phyloP scores from a whole-genome alignment of 2,113 vertebrate genomes.

The Entelurus aequoreus region DNA sequence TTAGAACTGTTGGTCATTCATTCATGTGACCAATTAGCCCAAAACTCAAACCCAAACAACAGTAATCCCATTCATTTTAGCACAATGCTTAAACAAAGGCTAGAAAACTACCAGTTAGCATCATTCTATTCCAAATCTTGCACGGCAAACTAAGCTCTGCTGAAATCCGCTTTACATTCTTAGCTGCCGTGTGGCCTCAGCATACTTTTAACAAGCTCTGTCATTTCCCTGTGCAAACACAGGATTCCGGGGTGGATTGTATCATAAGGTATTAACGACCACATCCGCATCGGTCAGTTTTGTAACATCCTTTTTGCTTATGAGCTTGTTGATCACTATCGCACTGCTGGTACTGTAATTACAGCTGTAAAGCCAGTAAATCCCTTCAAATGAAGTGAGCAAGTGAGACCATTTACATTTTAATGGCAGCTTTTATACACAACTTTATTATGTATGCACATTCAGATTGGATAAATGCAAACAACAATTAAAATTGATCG shows the following conservation, averaged over 20 bases:
- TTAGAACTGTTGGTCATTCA: slow-evolving; percentile 8
- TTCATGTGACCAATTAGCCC: neutral
- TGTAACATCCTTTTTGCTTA: slow-evolving; percentile 10
- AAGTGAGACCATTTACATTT: no score
- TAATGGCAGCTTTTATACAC: no score
- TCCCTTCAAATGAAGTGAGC: neutral
- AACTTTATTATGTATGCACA: no score
- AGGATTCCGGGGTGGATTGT: slow-evolving; percentile 28
- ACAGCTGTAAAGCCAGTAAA: slow-evolving; percentile 1
- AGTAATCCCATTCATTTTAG: slow-evolving; percentile 19
- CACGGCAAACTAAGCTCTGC: slow-evolving; percentile 14
- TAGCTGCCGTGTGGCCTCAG: slow-evolving; percentile 37
- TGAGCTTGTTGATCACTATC: slow-evolving; percentile 11
- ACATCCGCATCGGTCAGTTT: slow-evolving; percentile 28
- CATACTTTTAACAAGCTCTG: slow-evolving; percentile 52
- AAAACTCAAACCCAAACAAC: slow-evolving; percentile 10
- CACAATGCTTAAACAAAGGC: neutral
- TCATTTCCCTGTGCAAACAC: slow-evolving; percentile 47
- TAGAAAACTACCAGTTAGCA: neutral
- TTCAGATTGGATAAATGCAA: no score
- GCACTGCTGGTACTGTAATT: slow-evolving; percentile 6
- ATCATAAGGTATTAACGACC: slow-evolving; percentile 28
- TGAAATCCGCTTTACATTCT: slow-evolving; percentile 52
- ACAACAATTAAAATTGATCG: no score
- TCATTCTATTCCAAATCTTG: slow-evolving; percentile 5